Base-by-base conservation (phyloP, 2,888 invertebrate genomes). In the Xestia c-nigrum region DNA sequence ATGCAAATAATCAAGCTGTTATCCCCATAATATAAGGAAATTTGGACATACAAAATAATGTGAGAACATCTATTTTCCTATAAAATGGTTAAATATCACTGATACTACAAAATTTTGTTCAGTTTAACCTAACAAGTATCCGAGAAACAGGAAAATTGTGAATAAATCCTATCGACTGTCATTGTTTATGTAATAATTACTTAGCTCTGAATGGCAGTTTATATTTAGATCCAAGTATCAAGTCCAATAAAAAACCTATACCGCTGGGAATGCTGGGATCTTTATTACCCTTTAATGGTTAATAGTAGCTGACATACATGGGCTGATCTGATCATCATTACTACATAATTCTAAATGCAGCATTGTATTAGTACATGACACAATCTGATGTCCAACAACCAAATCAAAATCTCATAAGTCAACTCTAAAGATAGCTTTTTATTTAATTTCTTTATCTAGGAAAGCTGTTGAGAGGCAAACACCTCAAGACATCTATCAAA, bases 401-500 rank as follows among this genome's bases (percentile, higher is more conserved):
- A 19, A 65, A 70, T 38, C 9, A 38, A 70, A 46, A 38, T 21
- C 12, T 38, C 16, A 12, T 19, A 2, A 40, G 10, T 38, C 21
- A 65, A 52, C 16, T 43, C 14, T 16, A 46, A 72, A 47, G 14
- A 67, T 12, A 63, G 50, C 82, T 7, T 57, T 81, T 57, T 63
- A 68, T 50, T 77, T 70, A 61, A 70, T 5, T 21, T 65, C 19
- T 72, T 50, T 40, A 61, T 63, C 52, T 84, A 64, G 55, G 24
- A 43, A 55, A 71, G 40, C 70, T 43, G 59, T 61, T 46, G 38
- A 68, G 55, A 76, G n/a, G 46, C 31, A 16, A 84, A 76, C 57
- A 59, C 66, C 69, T 70, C 24, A 47, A 72, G 73, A 75, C 64
- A 76, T 74, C 63, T 81, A 68, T 80, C 76, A 75, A 81, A 79